These are phyloP conservation scores for Cerastoderma edule DNA, from an alignment of 2,888 invertebrate species.

Conservation along the genomic window DNA sequence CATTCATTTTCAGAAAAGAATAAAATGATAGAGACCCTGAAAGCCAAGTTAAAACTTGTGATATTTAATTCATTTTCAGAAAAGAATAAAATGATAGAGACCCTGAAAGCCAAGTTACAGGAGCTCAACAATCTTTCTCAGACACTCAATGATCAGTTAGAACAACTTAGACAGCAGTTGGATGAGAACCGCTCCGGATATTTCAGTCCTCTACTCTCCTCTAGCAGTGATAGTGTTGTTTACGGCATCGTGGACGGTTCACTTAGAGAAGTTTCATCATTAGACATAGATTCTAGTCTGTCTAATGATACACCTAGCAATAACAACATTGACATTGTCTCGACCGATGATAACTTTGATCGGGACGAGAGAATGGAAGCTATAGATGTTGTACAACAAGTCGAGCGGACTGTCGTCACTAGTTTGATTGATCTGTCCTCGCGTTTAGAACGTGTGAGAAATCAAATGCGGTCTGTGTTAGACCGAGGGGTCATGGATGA, in stretches of 20 bases:
- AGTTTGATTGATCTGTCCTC: constrained; percentile 57
- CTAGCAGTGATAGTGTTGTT: constrained; percentile 46
- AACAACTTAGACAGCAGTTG: constrained; percentile 60
- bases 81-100: constrained; percentile 65
- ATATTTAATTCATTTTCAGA: too few relatives aligned
- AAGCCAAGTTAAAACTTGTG: too few relatives aligned
- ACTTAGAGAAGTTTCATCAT: constrained; percentile 41
- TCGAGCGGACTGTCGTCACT: constrained; percentile 53
- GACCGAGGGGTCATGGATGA: constrained; percentile 45
- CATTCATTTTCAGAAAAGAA: constrained; percentile 68
- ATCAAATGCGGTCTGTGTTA: constrained; percentile 56
- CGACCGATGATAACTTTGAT: background rate
- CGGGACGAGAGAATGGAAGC: constrained; percentile 27
- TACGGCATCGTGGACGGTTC: constrained; percentile 46
- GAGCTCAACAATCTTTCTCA: constrained; percentile 65
- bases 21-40: too few relatives aligned
- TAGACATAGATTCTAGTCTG: constrained; percentile 41
- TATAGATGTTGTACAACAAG: constrained; percentile 55
- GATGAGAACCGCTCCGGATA: constrained; percentile 36
- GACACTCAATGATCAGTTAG: constrained; percentile 66
- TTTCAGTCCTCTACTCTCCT: constrained; percentile 25
- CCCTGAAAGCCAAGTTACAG: constrained; percentile 64
- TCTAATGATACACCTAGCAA: constrained; percentile 31
- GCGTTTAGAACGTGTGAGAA: constrained; percentile 45
- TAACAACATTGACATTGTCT: constrained; percentile 17